Conservation (phyloP, 2,113 vertebrate species). For the Melanerpes formicivorus region DNA sequence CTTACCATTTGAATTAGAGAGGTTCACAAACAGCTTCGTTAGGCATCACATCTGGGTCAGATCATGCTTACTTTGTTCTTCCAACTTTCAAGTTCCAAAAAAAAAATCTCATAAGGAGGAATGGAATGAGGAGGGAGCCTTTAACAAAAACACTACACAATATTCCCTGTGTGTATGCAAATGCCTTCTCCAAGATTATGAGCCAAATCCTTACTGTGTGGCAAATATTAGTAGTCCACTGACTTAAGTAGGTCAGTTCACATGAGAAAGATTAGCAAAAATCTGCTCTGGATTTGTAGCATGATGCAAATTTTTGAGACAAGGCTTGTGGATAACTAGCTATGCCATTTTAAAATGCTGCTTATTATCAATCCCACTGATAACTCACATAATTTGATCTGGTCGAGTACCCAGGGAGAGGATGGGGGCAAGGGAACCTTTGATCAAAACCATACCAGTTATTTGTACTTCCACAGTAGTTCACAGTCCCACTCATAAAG, state of each 20-base stretch:
- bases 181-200: constrained; percentile 18
- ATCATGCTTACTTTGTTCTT: not conserved
- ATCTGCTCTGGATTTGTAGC: constrained; percentile 18
- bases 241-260: constrained; percentile 58
- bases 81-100: not conserved
- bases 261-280: constrained; percentile 56
- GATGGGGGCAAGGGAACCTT: not conserved
- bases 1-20: not conserved
- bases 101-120: not conserved
- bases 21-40: not conserved
- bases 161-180: constrained; percentile 38
- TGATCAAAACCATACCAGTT: not conserved
- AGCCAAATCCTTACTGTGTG: constrained; percentile 42
- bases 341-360: not conserved
- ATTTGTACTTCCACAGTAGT: not conserved
- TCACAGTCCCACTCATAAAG: not conserved
- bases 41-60: not conserved
- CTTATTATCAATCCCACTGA: not conserved
- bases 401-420: not conserved
- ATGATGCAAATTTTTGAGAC: not conserved
- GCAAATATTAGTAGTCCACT: constrained; percentile 36
- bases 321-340: not conserved
- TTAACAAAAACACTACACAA: constrained; percentile 23
- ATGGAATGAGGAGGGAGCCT: not conserved
- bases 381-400: not conserved